These are phyloP conservation scores for Nezara viridula DNA, from an alignment of 2,888 invertebrate species.

Conservation along the genomic window DNA sequence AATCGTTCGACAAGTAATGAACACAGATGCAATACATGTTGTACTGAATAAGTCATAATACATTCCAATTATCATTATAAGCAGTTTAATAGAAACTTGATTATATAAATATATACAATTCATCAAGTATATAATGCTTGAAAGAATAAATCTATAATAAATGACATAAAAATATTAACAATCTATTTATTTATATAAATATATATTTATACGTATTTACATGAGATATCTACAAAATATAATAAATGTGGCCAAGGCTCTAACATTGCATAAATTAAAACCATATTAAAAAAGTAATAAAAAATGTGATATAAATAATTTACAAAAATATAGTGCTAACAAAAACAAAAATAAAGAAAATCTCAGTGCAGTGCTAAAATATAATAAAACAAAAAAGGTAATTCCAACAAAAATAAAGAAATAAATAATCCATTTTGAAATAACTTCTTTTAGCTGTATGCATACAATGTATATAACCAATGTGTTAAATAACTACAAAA, in stretches of 20 bases:
- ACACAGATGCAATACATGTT: not conserved
- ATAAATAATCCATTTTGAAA: not conserved
- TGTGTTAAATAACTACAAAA: not conserved
- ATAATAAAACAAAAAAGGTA: not conserved
- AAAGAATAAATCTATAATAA: conserved; percentile 43
- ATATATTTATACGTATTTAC: conserved; percentile 37
- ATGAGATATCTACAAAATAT: conserved; percentile 41
- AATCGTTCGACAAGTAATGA: not conserved
- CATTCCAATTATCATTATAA: conserved; percentile 20
- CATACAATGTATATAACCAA: not conserved
- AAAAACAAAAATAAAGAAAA: not conserved
- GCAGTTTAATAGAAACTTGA: conserved; percentile 28
- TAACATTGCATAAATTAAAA: conserved; percentile 37
- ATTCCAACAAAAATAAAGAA: not conserved
- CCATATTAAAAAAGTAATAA: conserved; percentile 35
- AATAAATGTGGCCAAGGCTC: conserved; percentile 33
- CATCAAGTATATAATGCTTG: conserved; percentile 32
- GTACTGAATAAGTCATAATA: conserved; percentile 29
- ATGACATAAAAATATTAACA: conserved; percentile 46
- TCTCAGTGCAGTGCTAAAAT: conserved; percentile 22
- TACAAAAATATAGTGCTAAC: not conserved
- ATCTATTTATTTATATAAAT: conserved; percentile 27
- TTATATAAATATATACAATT: conserved; percentile 50
- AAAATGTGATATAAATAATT: conserved; percentile 33
- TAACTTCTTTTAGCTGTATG: not conserved